These are phyloP conservation scores for Girardia tigrina DNA, from an alignment of 2,888 invertebrate genomes.

Conservation along the genomic window DNA sequence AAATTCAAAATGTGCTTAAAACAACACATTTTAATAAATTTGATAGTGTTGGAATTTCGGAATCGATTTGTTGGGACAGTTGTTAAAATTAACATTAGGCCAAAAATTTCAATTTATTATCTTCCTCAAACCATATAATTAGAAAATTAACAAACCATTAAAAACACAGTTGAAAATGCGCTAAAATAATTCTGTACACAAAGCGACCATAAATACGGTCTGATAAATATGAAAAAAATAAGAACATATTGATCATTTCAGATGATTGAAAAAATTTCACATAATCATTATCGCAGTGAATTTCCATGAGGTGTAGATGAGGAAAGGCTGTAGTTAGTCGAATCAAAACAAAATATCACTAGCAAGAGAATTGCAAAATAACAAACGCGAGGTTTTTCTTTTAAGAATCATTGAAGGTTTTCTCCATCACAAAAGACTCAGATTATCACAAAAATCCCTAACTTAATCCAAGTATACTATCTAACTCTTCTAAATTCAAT, in stretches of 20 bases:
- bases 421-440: background rate
- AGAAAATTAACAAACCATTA: constrained; percentile 21
- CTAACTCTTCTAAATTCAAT: constrained; percentile 32
- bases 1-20: no score
- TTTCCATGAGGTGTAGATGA: background rate
- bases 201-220: background rate
- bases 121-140: constrained; percentile 10
- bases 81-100: no score
- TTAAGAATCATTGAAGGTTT: background rate
- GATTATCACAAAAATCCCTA: background rate
- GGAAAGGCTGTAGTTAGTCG: background rate
- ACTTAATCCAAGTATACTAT: constrained; percentile 30
- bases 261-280: background rate
- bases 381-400: no score
- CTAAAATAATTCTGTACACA: constrained; percentile 20
- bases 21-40: no score
- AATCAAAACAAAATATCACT: constrained; percentile 18
- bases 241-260: background rate
- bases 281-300: background rate
- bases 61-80: no score
- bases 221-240: background rate
- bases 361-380: background rate
- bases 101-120: constrained; percentile 17
- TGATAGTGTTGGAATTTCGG: no score
- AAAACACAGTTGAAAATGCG: constrained; percentile 10